Evolutionary conservation across 1,140 invertebrate genomes (phyloP), one percentile per base, ranked within the genome.

Genomic region (Agrypnia vestita): DNA sequence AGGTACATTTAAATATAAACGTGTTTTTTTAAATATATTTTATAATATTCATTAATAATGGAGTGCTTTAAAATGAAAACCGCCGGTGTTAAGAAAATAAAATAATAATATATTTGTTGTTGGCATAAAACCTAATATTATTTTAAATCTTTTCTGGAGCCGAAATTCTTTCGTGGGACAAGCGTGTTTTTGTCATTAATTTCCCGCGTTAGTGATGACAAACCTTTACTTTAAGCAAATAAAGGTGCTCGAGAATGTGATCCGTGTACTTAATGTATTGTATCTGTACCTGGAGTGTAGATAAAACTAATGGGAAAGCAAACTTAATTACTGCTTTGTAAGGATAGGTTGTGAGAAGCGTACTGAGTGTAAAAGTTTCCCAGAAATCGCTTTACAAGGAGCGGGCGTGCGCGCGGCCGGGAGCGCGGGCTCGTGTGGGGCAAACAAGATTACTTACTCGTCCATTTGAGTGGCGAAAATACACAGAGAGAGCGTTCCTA

Each of bases 261-360:
- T 69, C 19, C 64, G 64, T 49, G 44, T 69, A 49, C 43, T 17
- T 49, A 51, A 51, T 51, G 43, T 15, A 69, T 47, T 49, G 43
- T 69, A 47, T 69, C 64, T 69, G 35, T 69, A 17, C 35, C 17
- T 43, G 67, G 49, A 43, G 74, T 47, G 78, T 51, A 72, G 64
- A 74, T 53, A 76, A 77, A 80, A 80, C 61, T 80, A 72, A 76
- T 80, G 74, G 74, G 56, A 67, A 77, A 80, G 74, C 55, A 55
- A 80, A 80, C 79, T 77, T 80, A 80, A 80, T 80, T 80, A 80
- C 19, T 69, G 49, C 53, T 64, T 47, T 71, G 74, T 80, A 71
- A 71, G 73, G 61, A 56, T 51, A 76, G 67, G 46, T 53, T 74
- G 62, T 44, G 62, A 76, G 64, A 49, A 43, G 79, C 73, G 49